Percentiles rank a stretch among this genome's conserved stretches.
phyloP scores from a whole-genome alignment of 2,797 vertebrate species.

The Halcyon leucocephala region DNA sequence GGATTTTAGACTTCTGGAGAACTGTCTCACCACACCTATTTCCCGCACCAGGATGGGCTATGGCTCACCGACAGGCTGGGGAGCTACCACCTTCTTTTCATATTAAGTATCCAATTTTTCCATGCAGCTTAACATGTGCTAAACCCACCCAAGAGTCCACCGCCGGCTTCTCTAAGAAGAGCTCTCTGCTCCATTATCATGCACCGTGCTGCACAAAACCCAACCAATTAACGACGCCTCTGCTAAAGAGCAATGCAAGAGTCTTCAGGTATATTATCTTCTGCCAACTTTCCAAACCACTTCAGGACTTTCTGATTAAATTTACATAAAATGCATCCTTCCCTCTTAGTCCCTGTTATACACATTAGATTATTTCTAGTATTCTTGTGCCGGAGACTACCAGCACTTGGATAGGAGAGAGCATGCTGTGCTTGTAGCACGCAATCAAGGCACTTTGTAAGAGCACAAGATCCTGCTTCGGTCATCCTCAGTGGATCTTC shows the following conservation, averaged over 20 bases:
- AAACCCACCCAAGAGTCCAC: background rate
- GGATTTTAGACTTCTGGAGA: background rate
- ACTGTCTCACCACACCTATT: background rate
- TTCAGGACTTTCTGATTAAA: conserved; percentile 66
- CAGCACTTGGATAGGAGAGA: rapidly evolving
- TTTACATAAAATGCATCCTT: conserved; percentile 61
- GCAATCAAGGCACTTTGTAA: conserved; percentile 16
- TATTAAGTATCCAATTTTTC: background rate
- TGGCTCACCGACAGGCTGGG: background rate
- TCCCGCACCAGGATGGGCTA: background rate
- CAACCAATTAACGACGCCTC: rapidly evolving
- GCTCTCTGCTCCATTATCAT: background rate
- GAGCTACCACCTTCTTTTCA: background rate
- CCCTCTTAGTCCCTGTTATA: background rate
- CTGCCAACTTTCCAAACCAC: conserved; percentile 22
- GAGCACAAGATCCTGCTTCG: background rate
- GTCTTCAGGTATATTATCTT: background rate
- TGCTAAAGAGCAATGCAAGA: background rate
- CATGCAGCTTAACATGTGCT: background rate
- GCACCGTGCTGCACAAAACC: rapidly evolving
- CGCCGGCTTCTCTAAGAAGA: background rate
- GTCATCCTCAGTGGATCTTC: background rate
- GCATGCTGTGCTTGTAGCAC: background rate
- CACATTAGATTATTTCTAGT: conserved; percentile 31
- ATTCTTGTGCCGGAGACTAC: conserved; percentile 19